Base-by-base conservation (phyloP, 2,797 vertebrate species). In the Pangasius larnaudii region DNA sequence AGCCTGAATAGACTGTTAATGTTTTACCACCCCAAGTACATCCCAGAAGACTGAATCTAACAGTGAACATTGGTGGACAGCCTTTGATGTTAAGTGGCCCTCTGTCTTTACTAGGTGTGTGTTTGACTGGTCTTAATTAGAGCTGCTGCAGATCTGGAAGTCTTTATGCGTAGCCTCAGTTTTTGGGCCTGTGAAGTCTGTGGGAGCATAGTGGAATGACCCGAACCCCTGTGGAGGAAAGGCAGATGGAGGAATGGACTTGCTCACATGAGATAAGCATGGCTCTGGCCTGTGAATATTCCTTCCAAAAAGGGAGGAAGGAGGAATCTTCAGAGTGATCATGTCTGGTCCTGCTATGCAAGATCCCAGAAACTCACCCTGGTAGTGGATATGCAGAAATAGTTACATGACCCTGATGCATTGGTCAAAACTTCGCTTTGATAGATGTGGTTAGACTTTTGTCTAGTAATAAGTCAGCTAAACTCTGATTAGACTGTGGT, bases 71-170 rank as follows among this genome's bases (percentile, higher is more conserved):
- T 90, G 69, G 81, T 90, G 88, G 90, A 79, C 13, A 19, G 46
- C 87, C 95, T 96, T 95, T 96, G 94, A 96, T 95, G 94, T 95
- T 87, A 91, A 94, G 93, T 92, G 89, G 91, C 89, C 90, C 90
- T 72, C 61, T 82, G 90, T 91, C 89, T 90, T 89, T 42, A 11
- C 92, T 94, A 94, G 94, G 93, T 95, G 94, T 94, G 92, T 93
- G 90, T 94, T 96, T 96, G 94, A 94, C 93, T 93, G 94, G 84
- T 93, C 93, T 92, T 95, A 95, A 95, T 96, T 95, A 95, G 87
- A 95, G 94, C 91, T 93, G 92, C 92, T 88, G 91, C 93, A 92
- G 92, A 94, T 94, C 93, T 95, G 94, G 92, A 93, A 94, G 89
- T 86, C 93, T 95, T 96, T 93, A 93, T 91, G 72, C 69, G 69